Percentiles rank a stretch among this genome's conserved stretches.
Evolutionary conservation across 2,113 vertebrate genomes (phyloP).

Genomic region (Mus musculus): DNA sequence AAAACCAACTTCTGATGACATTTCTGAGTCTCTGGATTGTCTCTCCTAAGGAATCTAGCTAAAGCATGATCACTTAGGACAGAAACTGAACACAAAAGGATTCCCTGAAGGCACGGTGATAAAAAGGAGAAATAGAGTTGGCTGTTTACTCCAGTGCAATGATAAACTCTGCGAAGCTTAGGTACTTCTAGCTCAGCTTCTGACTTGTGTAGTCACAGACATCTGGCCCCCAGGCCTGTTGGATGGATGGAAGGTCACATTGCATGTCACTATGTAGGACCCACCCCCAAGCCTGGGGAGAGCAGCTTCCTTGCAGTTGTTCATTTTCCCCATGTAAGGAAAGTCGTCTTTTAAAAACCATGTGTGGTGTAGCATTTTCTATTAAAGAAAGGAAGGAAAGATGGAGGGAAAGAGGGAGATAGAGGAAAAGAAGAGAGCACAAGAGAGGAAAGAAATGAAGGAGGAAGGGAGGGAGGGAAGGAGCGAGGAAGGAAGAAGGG

Average conservation of each 20-base stretch:
- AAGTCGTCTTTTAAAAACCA: slow-evolving; percentile 72
- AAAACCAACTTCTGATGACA: background rate
- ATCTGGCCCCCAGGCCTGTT: background rate
- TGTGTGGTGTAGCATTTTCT: slow-evolving; percentile 79
- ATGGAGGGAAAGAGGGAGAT: background rate
- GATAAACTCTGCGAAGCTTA: background rate
- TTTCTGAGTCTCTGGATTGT: too few relatives aligned
- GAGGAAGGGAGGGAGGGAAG: rapidly evolving
- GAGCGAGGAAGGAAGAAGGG: background rate
- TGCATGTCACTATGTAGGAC: background rate
- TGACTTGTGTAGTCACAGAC: background rate
- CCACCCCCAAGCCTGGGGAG: background rate
- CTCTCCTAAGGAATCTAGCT: background rate
- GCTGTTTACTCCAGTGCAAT: background rate
- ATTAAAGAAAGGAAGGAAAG: background rate
- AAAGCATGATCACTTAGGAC: background rate
- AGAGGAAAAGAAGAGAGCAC: background rate
- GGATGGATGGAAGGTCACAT: background rate
- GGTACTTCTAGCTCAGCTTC: background rate
- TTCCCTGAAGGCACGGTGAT: background rate
- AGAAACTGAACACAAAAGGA: background rate
- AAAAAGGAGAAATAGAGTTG: background rate
- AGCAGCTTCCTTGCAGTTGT: slow-evolving; percentile 77
- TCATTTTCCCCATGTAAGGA: slow-evolving; percentile 84
- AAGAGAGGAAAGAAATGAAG: rapidly evolving